These are phyloP conservation scores for Zoanthus sociatus DNA, from an alignment of 92 coral and sea anemone species.

Conservation along the genomic window DNA sequence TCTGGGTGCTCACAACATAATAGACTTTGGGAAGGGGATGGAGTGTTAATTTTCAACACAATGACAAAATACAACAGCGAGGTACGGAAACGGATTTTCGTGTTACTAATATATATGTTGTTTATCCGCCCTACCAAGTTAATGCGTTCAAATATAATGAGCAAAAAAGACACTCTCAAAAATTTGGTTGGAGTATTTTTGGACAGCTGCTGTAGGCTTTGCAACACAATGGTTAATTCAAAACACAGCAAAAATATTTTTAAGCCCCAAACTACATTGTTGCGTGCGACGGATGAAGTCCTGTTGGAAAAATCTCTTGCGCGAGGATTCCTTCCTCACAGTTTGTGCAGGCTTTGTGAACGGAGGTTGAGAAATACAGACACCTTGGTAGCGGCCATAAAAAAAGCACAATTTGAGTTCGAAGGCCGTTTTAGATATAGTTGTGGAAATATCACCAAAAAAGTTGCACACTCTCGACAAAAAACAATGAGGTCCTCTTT, in stretches of 20 bases:
- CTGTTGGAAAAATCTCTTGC: constrained; percentile 19
- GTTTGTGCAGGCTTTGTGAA: neutral
- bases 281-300: constrained; percentile 16
- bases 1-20: neutral
- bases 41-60: constrained; percentile 19
- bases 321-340: neutral
- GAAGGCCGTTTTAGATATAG: constrained; percentile 22
- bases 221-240: constrained; percentile 3
- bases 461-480: neutral
- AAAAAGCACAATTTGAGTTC: constrained; percentile 20
- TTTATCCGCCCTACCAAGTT: neutral
- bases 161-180: neutral
- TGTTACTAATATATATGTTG: constrained; percentile 5
- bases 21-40: constrained; percentile 22
- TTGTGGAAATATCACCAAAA: constrained; percentile 23
- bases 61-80: constrained; percentile 5
- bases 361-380: constrained; percentile 24
- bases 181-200: constrained; percentile 12
- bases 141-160: neutral
- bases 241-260: neutral
- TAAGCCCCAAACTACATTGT: neutral
- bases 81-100: constrained; percentile 35
- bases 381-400: neutral
- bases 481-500: neutral
- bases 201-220: constrained; percentile 11